Percentiles rank a stretch among this genome's conserved stretches.
phyloP scores from a whole-genome alignment of 1,140 invertebrate genomes.

The Cotesia glomerata region DNA sequence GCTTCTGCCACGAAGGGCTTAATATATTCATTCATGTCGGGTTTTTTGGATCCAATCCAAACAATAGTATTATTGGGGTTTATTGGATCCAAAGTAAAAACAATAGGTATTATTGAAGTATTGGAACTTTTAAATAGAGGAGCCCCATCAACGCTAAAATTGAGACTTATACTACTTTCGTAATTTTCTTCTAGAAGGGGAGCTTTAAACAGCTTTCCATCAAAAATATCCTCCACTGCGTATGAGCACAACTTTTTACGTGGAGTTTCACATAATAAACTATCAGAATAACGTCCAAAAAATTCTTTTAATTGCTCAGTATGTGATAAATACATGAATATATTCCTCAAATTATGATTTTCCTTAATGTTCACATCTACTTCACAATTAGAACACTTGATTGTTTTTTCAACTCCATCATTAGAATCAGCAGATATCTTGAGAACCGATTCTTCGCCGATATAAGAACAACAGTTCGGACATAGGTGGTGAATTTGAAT shows the following conservation, averaged over 20 bases:
- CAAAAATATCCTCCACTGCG: slow-evolving; percentile 33
- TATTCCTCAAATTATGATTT: too few species aligned
- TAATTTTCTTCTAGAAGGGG: neutral
- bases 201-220: slow-evolving; percentile 28
- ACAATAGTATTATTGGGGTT: too few species aligned
- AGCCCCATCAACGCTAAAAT: slow-evolving; percentile 34
- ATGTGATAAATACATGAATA: slow-evolving; percentile 15
- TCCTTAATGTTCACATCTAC: too few species aligned
- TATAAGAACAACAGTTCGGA: neutral
- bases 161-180: slow-evolving; percentile 15
- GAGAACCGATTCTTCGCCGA: neutral
- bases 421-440: neutral
- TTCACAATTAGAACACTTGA: neutral
- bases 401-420: neutral
- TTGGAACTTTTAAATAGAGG: slow-evolving; percentile 33
- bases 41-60: slow-evolving; percentile 38
- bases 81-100: slow-evolving; percentile 29
- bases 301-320: slow-evolving; percentile 9
- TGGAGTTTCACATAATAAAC: slow-evolving; percentile 8
- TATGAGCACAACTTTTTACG: slow-evolving; percentile 21
- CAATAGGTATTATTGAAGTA: slow-evolving; percentile 27
- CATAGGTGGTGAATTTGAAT: slow-evolving; percentile 2
- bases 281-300: slow-evolving; percentile 13
- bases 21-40: slow-evolving; percentile 35
- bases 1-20: slow-evolving; percentile 37